Base-by-base conservation (phyloP, 2,113 vertebrate genomes). In the Callipepla californica region DNA sequence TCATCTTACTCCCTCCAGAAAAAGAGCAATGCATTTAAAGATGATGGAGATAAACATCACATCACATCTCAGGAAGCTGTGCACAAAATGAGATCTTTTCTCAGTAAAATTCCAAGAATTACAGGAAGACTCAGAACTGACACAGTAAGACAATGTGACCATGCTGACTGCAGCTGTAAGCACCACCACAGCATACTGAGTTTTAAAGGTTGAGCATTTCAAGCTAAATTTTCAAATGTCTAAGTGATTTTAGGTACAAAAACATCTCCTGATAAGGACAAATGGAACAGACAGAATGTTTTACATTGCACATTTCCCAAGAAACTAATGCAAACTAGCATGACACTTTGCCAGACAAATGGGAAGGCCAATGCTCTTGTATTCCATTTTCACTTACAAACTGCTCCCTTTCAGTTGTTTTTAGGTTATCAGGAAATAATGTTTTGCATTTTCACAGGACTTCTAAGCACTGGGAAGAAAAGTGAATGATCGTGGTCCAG, bases 21-120 rank as follows among this genome's bases (percentile, higher is more conserved):
- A 77, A 82, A 84, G 67, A 78, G 75, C 26, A 77, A 86, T 76
- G 75, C 53, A 69, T 80, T 90, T 85, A 86, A 87, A 83, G 70
- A 79, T 10, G 45, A 93, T 53, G 75, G 61, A 90, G 47, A 92
- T 79, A 74, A 80, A 26, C 73, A 83, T 8, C 34, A 22, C 1
- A 22, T 45, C 57, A 83, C 50, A 44, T 83, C 66, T 69, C 86
- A 82, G n/a, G 26, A 96, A 42, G 55, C 51, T 75, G 11, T 47
- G 57, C 28, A 28, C 42, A 15, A 76, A 81, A 57, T 8, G 3
- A 47, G 20, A 75, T 19, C 26, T 79, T 87, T 50, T 82, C n/a
- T 28, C 45, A 72, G 26, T 47, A 65, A 61, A 78, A 85, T 59
- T 76, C 2, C 0, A 89, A 59, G 58, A 90, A 81, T 17, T 84